Base-by-base conservation (phyloP, 2,888 invertebrate species). In the Agonum fuliginosum region DNA sequence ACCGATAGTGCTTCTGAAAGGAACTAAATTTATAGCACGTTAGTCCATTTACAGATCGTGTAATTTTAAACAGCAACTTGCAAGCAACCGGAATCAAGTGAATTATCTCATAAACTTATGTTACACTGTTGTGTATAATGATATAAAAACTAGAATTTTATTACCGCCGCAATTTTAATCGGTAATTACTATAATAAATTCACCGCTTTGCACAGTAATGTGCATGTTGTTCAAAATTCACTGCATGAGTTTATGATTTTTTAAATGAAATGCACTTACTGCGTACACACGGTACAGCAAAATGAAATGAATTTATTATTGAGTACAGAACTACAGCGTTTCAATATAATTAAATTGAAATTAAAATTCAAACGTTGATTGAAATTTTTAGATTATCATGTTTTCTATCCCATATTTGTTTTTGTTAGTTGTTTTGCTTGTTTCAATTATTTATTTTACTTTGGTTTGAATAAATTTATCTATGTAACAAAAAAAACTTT, bases 291-390 rank as follows among this genome's bases (percentile, higher is more conserved):
- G 37, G n/a, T n/a, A n/a, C n/a, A n/a, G n/a, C 54, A 54, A 54
- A 54, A 54, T 54, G 24, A 54, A 54, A 54, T 24, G 54, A 54
- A 54, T 54, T 54, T 12, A 54, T 54, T 54, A 54, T 54, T 54
- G 54, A 22, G n/a, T 3, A 2, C 22, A 54, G 19, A 20, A 24
- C 12, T 24, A 54, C 0, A 12, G 54, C 12, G 24, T 54, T 54
- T 24, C 20, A 54, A 24, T 54, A 54, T 54, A 54, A 54, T 54
- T 54, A 54, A 51, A 51, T 22, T 51, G 22, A 51, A 24, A 51
- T 51, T 51, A 51, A 54, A 54, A 54, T 54, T 54, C 24, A 24
- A 20, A 54, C 24, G 20, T 22, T 54, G 54, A 54, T 54, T 24
- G 54, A 24, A 54, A 54, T 24, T 27, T 54, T 54, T 54, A 54